A percentile compares a stretch with the other conserved stretches of the same genome.
Conservation (phyloP, 2,888 invertebrate genomes). For the Onchidella celtica region DNA sequence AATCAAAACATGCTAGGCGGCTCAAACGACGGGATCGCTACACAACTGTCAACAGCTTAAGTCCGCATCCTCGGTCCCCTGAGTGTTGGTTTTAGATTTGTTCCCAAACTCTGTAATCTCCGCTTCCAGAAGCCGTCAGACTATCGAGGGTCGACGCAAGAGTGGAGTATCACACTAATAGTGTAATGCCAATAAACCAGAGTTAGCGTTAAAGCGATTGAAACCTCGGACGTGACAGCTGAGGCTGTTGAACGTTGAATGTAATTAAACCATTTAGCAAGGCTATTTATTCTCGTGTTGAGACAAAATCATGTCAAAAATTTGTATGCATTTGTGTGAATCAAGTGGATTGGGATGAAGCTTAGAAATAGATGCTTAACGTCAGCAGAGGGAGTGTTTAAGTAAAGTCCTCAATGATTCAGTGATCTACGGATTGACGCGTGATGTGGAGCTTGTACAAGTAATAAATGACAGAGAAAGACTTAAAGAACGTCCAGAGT, state of each 20-base stretch:
- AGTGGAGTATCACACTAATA: not conserved
- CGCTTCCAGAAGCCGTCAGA: slow-evolving; percentile 41
- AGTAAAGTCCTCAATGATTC: too few relatives aligned
- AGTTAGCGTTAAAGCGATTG: not conserved
- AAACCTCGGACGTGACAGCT: slow-evolving; percentile 21
- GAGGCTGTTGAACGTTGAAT: slow-evolving; percentile 17
- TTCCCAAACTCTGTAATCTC: slow-evolving; percentile 45
- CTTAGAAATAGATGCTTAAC: too few relatives aligned
- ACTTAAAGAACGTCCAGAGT: too few relatives aligned
- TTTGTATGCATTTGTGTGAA: too few relatives aligned
- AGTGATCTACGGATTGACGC: too few relatives aligned
- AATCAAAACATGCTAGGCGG: slow-evolving; percentile 48
- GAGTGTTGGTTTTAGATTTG: slow-evolving; percentile 50
- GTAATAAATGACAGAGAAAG: too few relatives aligned
- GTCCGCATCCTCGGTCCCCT: not conserved
- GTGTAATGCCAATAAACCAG: not conserved
- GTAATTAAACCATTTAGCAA: slow-evolving; percentile 28
- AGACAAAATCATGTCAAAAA: too few relatives aligned
- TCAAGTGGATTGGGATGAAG: too few relatives aligned
- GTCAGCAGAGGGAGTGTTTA: too few relatives aligned
- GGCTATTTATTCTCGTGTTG: slow-evolving; percentile 19
- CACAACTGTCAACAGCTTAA: slow-evolving; percentile 46
- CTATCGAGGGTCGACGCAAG: not conserved
- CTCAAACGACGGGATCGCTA: slow-evolving; percentile 24
- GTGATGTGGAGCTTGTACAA: too few relatives aligned